Base-by-base conservation (phyloP, 2,113 vertebrate species). In the Antechinus stuartii region DNA sequence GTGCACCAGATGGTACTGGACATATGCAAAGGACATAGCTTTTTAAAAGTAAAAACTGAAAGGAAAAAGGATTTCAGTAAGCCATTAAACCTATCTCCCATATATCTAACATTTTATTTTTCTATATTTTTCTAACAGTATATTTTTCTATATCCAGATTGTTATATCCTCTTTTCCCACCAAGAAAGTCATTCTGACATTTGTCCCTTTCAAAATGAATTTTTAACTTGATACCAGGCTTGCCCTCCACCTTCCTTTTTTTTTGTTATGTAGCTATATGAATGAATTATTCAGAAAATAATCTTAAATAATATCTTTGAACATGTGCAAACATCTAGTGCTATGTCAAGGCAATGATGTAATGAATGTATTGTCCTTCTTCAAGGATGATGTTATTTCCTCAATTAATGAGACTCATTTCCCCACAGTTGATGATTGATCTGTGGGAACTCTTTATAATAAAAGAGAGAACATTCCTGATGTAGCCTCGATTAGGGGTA, bases 1-100 rank as follows among this genome's bases (percentile, higher is more conserved):
- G 50, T 47, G 0, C 3, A 46, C 96, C 97, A 97, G 97, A 97
- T 96, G 98, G 97, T 61, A 27, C 56, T 16, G 89, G 90, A 92
- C 93, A 91, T 95, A 95, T 91, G 94, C 92, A 93, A 95, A 92
- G 57, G 56, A 96, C 42, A 91, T 89, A 89, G 94, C 91, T 92
- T 90, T 84, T 84, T 95, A 92, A 93, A 42, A 11, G 76, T 89
- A 50, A 90, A 96, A 93, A 61, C 91, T 61, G 54, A 91, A 97
- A 94, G 91, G 47, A 89, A 89, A 95, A 50, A 93, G 84, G 89
- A 91, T 93, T 46, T 94, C 54, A 89, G 14, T 5, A 76, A 96
- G 91, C 56, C 91, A 92, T 93, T 92, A 96, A 68, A 26, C 52
- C 7, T n/a, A 52, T 68, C 92, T 93, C 68, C 91, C 93, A 25